Evolutionary conservation across 2,113 vertebrate species (phyloP), one percentile per base, ranked within the genome.

Genomic region (Mustela nigripes): DNA sequence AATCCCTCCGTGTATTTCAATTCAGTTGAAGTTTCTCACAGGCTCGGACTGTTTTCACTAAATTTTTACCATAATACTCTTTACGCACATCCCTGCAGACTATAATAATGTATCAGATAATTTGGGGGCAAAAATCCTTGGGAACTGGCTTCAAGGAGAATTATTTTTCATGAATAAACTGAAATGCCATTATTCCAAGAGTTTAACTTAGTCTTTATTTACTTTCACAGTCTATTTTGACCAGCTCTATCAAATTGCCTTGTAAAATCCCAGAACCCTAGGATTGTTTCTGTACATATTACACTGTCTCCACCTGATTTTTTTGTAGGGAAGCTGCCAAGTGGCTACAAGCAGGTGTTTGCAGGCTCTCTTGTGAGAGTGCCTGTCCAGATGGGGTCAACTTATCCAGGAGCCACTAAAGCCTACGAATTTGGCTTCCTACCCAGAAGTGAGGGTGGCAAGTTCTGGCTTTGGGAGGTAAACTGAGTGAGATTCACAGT

Each of bases 1-100:
- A 96, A 96, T 96, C 76, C 69, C 21, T 89, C 62, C 21, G 24
- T 93, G 36, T 36, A 36, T 36, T 36, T 36, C 36, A 36, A 36
- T 36, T 36, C 36, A 36, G 69, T 7, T 95, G 50, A 94, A 93
- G 28, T 95, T 98, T 96, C 84, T 95, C 76, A 96, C n/a, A 96
- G 71, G 53, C 69, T 90, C 67, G 1, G 71, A n/a, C 53, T 91
- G 24, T 92, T 96, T 88, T 71, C 33, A 91, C 56, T 93, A 26
- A 48, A 78, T 87, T 97, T 95, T 97, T 76, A 60, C n/a, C 48
- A 4, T 69, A 83, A 42, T 67, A 84, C 9, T 95, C 16, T 95
- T 91, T 78, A 89, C 0, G 0, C 10, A 94, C 15, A 87, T 79
- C 84, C 8, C 48, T 94, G 16, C 5, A 96, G 50, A 83, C 42